Evolutionary conservation across 2,888 invertebrate species (phyloP).

Genomic region (Isoperla grammatica): DNA sequence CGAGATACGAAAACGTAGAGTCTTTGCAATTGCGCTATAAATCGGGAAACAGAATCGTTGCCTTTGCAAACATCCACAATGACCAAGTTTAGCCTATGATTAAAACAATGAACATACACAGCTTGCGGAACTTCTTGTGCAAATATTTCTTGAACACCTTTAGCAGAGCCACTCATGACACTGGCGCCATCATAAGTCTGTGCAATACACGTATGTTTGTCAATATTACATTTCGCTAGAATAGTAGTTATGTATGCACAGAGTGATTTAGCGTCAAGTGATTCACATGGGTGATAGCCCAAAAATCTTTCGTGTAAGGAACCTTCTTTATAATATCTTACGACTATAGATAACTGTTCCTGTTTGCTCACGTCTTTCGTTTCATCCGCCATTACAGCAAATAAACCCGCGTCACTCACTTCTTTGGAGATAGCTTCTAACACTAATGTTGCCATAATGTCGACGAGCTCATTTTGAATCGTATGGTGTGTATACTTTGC

Average conservation of each 20-base stretch:
- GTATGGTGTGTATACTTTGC: no score
- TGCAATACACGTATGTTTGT: neutral
- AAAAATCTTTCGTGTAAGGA: no score
- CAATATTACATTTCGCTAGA: neutral
- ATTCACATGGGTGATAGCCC: slow-evolving; percentile 1
- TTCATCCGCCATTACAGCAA: slow-evolving; percentile 9
- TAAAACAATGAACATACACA: neutral
- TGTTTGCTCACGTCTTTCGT: slow-evolving; percentile 1
- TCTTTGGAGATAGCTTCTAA: no score
- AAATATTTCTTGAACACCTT: slow-evolving; percentile 7
- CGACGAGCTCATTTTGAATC: no score
- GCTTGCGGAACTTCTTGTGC: neutral
- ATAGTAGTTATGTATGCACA: neutral
- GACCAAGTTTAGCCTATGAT: neutral
- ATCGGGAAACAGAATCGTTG: no score
- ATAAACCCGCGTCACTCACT: neutral
- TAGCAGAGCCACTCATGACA: slow-evolving; percentile 3
- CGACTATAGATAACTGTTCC: slow-evolving; percentile 2
- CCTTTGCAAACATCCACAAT: slow-evolving; percentile 2
- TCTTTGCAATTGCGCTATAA: no score
- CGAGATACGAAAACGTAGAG: no score
- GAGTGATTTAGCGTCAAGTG: slow-evolving; percentile 4
- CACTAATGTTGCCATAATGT: no score
- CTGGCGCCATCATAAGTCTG: slow-evolving; percentile 9
- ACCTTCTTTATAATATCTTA: slow-evolving; percentile 2